Evolutionary conservation across 1,140 invertebrate species (phyloP).

Genomic region (Drosophila sulfurigaster): DNA sequence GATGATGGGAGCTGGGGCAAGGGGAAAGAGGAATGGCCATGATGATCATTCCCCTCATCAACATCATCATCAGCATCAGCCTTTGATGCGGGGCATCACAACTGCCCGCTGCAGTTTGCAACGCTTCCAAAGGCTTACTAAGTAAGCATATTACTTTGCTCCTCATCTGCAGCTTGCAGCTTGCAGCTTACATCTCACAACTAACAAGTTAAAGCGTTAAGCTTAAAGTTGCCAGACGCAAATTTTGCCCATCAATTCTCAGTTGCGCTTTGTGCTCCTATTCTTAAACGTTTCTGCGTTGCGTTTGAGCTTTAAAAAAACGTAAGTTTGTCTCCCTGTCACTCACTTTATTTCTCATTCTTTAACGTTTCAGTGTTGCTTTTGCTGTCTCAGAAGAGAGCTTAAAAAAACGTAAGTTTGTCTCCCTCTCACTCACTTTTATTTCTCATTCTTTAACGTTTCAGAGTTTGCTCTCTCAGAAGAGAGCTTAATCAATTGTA

Average conservation of each 20-base stretch:
- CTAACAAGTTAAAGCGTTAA: too few species aligned
- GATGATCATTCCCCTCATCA: background rate
- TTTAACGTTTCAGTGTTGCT: background rate
- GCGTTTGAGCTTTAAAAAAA: background rate
- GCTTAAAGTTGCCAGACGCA: background rate
- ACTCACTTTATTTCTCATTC: background rate
- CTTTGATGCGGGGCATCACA: slow-evolving; percentile 25
- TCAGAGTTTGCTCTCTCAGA: background rate
- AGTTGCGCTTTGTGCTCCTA: background rate
- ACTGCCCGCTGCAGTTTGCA: slow-evolving; percentile 21
- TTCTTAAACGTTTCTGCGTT: slow-evolving; percentile 2
- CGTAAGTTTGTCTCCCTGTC: background rate
- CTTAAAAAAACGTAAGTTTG: too few species aligned
- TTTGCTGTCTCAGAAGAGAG: background rate
- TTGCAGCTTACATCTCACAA: too few species aligned
- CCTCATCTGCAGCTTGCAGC: background rate
- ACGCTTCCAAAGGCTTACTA: background rate
- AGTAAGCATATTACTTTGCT: background rate
- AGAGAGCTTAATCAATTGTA: too few species aligned
- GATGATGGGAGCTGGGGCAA: background rate
- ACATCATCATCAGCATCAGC: background rate
- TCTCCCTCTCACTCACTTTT: background rate
- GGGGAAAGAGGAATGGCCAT: background rate
- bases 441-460: background rate
- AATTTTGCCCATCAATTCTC: background rate